A percentile compares a stretch with the other conserved stretches of the same genome.
Conservation (phyloP, 2,888 invertebrate genomes). For the Ceriagrion tenellum region DNA sequence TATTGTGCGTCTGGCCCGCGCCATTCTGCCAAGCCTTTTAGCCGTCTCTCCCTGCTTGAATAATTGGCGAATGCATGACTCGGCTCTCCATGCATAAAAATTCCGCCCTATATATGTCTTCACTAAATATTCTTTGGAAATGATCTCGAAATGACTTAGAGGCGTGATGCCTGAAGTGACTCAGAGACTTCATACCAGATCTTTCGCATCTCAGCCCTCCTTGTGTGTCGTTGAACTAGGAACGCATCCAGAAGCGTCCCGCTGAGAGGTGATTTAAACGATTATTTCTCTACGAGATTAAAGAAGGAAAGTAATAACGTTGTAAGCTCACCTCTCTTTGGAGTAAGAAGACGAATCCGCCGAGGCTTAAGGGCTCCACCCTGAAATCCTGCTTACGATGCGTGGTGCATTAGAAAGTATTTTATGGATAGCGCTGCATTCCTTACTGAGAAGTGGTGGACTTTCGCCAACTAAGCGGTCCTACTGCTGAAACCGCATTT, state of each 20-base stretch:
- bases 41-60: constrained; percentile 7
- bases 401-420: constrained; percentile 22
- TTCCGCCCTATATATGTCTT: constrained; percentile 9
- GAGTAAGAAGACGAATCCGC: constrained; percentile 15
- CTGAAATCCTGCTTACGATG: constrained; percentile 28
- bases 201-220: background rate
- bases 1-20: background rate
- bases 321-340: background rate
- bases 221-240: constrained; percentile 21
- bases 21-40: constrained; percentile 3
- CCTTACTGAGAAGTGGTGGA: constrained; percentile 1
- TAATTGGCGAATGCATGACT: background rate
- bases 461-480: constrained; percentile 29
- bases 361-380: background rate
- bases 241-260: constrained; percentile 21
- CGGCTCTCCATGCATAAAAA: constrained; percentile 16
- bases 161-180: background rate
- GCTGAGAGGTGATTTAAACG: constrained; percentile 13
- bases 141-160: background rate
- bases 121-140: constrained; percentile 36
- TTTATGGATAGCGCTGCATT: constrained; percentile 1
- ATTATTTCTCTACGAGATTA: constrained; percentile 22
- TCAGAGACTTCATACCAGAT: background rate
- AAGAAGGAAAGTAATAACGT: background rate
- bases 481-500: background rate